A percentile compares a stretch with the other conserved stretches of the same genome.
Conservation (phyloP, 37 sponge, comb jelly and placozoan species). For the Petrosia ficiformis region DNA sequence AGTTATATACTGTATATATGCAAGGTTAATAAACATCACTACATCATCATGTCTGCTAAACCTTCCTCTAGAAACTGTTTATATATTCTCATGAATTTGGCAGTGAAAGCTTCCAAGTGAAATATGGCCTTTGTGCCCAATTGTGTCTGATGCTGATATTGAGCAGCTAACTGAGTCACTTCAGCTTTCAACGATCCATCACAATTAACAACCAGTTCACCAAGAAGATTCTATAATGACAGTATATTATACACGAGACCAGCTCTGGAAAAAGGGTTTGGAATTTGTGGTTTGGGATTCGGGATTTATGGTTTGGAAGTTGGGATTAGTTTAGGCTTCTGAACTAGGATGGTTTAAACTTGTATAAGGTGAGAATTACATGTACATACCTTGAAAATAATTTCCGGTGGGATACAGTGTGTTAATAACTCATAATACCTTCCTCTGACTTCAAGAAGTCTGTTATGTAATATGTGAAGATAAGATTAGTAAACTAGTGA, state of each 20-base stretch:
- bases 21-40: not conserved
- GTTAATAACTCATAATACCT: conserved; percentile 90
- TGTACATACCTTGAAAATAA: conserved; percentile 83
- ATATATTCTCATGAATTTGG: conserved; percentile 95
- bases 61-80: conserved; percentile 95
- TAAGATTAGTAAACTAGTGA: too few species aligned
- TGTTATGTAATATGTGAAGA: conserved; percentile 5
- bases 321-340: too few species aligned
- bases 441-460: conserved; percentile 82
- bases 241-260: not conserved
- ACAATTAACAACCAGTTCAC: conserved; percentile 81
- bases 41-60: conserved; percentile 44
- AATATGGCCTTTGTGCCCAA: conserved; percentile 94
- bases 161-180: conserved; percentile 87
- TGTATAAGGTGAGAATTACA: too few species aligned
- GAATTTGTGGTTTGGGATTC: too few species aligned
- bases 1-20: too few species aligned
- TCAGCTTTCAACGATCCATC: conserved; percentile 90
- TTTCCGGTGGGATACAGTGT: conserved; percentile 95
- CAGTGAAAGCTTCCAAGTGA: conserved; percentile 97
- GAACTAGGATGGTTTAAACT: too few species aligned
- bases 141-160: conserved; percentile 91
- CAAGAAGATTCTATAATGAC: conserved; percentile 57
- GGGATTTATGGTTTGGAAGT: too few species aligned
- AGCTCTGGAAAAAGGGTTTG: not conserved